Conservation (phyloP, 2,797 vertebrate species). For the Australoheros facetus region DNA sequence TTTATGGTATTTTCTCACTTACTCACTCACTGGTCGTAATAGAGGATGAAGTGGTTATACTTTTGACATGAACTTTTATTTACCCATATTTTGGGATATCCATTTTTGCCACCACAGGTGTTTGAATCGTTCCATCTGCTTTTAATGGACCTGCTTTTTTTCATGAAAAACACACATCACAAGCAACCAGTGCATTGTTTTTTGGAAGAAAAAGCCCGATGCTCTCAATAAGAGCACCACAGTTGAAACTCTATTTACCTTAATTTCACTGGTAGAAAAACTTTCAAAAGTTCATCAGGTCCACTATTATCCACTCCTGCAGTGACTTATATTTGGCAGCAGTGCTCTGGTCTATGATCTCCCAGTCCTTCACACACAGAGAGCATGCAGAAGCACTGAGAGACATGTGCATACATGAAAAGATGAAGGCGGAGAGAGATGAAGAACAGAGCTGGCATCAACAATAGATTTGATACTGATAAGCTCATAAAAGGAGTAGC, state of each 20-base stretch:
- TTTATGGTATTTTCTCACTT: background rate
- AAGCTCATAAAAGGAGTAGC: background rate
- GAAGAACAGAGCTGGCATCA: background rate
- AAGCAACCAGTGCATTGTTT: background rate
- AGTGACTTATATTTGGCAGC: background rate
- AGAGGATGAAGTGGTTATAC: background rate
- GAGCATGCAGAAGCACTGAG: background rate
- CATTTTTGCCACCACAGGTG: background rate
- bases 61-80: background rate
- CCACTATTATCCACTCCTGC: background rate
- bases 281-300: background rate
- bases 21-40: conserved; percentile 1
- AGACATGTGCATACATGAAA: background rate
- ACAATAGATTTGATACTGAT: background rate
- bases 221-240: background rate
- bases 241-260: no score
- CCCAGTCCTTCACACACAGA: background rate
- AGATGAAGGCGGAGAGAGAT: background rate
- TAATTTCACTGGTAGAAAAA: background rate
- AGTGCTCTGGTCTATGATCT: background rate
- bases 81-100: background rate
- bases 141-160: background rate
- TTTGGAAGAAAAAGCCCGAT: background rate
- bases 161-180: background rate
- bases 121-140: no score